These are phyloP conservation scores for Mirounga angustirostris DNA, from an alignment of 2,113 vertebrate genomes.

Conservation along the genomic window DNA sequence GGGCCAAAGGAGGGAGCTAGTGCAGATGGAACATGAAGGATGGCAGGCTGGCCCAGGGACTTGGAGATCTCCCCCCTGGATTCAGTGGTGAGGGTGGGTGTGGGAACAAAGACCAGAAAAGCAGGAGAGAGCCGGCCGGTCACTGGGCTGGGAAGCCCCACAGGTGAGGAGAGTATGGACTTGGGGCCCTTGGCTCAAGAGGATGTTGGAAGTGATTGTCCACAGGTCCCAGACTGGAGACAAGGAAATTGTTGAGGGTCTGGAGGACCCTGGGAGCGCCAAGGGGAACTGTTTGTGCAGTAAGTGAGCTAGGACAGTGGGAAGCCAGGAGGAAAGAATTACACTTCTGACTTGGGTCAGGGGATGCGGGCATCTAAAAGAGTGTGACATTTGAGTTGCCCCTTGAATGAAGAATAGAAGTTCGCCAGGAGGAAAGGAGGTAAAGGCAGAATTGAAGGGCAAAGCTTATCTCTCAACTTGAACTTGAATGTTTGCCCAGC, in stretches of 20 bases:
- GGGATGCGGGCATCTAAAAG: not conserved
- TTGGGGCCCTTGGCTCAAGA: not conserved
- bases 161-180: not conserved
- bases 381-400: not conserved
- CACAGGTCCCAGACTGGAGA: not conserved
- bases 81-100: not conserved
- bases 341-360: not conserved
- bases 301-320: not conserved
- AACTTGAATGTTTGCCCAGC: not conserved
- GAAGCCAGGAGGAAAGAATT: not conserved
- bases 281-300: not conserved
- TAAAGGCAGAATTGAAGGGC: not conserved
- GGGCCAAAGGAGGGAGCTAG: not conserved
- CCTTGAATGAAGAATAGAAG: not conserved
- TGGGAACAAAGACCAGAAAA: not conserved
- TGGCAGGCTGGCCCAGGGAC: too few species aligned
- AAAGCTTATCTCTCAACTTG: not conserved
- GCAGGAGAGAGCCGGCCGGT: not conserved
- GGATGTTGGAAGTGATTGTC: not conserved
- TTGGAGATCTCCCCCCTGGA: not conserved
- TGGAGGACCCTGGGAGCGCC: not conserved
- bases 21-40: not conserved
- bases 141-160: fast-evolving
- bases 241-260: not conserved
- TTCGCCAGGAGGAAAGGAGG: not conserved